Base-by-base conservation (phyloP, 2,888 invertebrate genomes). In the Amphipyra tragopoginis region DNA sequence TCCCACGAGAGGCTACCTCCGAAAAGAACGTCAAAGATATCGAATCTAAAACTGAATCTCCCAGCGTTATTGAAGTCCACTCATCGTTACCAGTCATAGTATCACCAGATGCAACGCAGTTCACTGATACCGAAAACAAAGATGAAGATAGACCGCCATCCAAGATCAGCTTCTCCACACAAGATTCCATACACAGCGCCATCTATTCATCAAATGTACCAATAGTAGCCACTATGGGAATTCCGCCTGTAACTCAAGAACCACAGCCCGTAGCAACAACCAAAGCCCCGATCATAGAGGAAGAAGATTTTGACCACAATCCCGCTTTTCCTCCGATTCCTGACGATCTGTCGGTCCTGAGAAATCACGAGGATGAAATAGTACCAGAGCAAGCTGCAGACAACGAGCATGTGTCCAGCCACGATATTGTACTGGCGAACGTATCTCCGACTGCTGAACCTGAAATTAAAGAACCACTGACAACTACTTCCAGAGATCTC, bases 321-420 rank as follows among this genome's bases (percentile, higher is more conserved):
- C 94, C 94, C 9, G 94, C 94, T 6, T 94, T 94, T 56, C 94
- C 94, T 0, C 94, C 94, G 0, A 82, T 93, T 29, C 94, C 93
- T 5, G 94, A 94, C 72, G 94, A 94, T 72, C 83, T 94, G 38
- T 90, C 92, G 15, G 91, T 91, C 9, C 71, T 88, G 3, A 86
- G 90, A 44, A 92, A 90, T 67, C 93, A 93, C 42, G 93, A 92
- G 29, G 94, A 94, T 58, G 94, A 93, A 74, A 86, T 87, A 48
- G 84, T 89, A 26, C 85, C 88, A 2, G 94, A 94, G 65, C 87
- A 86, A 55, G 86, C 82, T 43, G 80, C 82, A 42, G 92, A 93
- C 11, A 80, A 80, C 81, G 79, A 85, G 4, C 79, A 78, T 38
- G 55, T 75, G 5, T 63, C 85, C 7, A 80, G 72, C 7, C 89